Evolutionary conservation across 2,113 vertebrate genomes (phyloP).

Genomic region (Eretmochelys imbricata): DNA sequence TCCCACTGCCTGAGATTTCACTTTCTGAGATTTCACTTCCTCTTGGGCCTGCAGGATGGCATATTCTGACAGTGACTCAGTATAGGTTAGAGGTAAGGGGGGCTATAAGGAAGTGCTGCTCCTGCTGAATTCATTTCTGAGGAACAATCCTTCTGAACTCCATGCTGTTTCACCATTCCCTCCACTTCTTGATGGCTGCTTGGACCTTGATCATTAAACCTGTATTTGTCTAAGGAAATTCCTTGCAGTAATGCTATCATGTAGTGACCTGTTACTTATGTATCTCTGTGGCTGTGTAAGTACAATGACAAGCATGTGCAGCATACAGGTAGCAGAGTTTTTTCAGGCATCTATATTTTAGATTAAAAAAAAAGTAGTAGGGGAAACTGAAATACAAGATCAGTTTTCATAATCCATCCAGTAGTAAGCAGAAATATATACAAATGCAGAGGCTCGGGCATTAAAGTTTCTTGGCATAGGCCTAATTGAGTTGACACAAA

Average conservation of each 20-base stretch:
- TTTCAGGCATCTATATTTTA: neutral
- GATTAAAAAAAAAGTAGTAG: neutral
- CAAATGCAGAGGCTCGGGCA: fast-evolving
- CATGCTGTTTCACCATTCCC: neutral
- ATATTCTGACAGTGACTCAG: neutral
- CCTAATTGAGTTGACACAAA: neutral
- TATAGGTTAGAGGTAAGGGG: neutral
- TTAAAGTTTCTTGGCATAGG: neutral
- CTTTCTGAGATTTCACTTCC: neutral
- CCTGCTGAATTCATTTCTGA: neutral
- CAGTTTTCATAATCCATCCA: neutral
- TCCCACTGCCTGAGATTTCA: neutral
- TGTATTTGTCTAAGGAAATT: neutral
- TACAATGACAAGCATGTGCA: neutral
- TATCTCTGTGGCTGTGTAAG: neutral
- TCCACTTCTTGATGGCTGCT: neutral
- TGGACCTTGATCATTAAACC: neutral
- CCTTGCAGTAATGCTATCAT: neutral
- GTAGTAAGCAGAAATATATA: neutral
- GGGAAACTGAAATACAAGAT: neutral
- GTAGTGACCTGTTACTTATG: neutral
- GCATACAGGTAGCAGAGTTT: neutral
- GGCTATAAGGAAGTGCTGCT: neutral
- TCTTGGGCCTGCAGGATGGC: neutral
- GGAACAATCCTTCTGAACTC: neutral